Evolutionary conservation across 2,888 invertebrate species (phyloP).

Genomic region (Agonopterix subpropinquella): DNA sequence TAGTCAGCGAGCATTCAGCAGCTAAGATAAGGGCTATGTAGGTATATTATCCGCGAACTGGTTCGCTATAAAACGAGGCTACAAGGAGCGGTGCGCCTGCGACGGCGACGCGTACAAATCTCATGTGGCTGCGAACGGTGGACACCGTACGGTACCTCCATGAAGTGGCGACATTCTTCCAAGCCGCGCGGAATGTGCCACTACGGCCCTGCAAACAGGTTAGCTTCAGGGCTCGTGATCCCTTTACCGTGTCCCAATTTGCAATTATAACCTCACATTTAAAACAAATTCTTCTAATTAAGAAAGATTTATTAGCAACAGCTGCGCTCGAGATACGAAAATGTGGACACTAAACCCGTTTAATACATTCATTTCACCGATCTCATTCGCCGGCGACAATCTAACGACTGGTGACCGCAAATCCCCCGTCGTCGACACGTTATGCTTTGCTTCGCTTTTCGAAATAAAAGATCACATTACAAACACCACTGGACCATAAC

Average conservation of each 20-base stretch:
- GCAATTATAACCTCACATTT: slow-evolving; percentile 49
- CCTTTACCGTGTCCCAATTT: slow-evolving; percentile 49
- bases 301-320: slow-evolving; percentile 50
- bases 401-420: slow-evolving; percentile 66
- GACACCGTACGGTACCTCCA: slow-evolving; percentile 57
- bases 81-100: slow-evolving; percentile 43
- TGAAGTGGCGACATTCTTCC: slow-evolving; percentile 60
- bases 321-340: slow-evolving; percentile 39
- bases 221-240: slow-evolving; percentile 44
- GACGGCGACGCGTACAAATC: slow-evolving; percentile 59
- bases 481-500: slow-evolving; percentile 73
- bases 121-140: slow-evolving; percentile 52
- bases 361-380: slow-evolving; percentile 59
- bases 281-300: slow-evolving; percentile 19
- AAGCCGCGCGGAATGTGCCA: slow-evolving; percentile 56
- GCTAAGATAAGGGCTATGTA: slow-evolving; percentile 50
- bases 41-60: slow-evolving; percentile 34
- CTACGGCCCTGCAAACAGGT: slow-evolving; percentile 62
- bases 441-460: slow-evolving; percentile 66
- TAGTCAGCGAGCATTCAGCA: slow-evolving; percentile 35
- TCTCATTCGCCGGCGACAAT: slow-evolving; percentile 58
- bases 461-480: slow-evolving; percentile 70
- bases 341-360: slow-evolving; percentile 57
- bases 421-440: slow-evolving; percentile 41
- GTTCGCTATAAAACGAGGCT: slow-evolving; percentile 58